phyloP scores from a whole-genome alignment of 2,888 invertebrate species.

The Drosophila barbarae region DNA sequence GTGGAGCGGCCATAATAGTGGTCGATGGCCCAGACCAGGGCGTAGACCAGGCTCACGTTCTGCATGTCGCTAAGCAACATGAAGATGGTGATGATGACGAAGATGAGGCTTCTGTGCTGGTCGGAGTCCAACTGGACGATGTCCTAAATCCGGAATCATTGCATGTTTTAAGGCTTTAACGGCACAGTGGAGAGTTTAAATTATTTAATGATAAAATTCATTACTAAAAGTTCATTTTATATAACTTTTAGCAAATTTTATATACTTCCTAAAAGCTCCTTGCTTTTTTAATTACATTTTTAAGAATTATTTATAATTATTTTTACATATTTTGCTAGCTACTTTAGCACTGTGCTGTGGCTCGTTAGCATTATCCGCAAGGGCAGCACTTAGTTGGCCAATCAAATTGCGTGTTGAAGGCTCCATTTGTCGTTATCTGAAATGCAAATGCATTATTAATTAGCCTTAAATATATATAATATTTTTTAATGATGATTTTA shows the following conservation, averaged over 20 bases:
- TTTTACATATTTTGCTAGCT: no score
- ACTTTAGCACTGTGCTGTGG: background rate
- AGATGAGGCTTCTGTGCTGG: conserved; percentile 1
- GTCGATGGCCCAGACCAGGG: conserved; percentile 73
- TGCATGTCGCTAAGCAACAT: conserved; percentile 33
- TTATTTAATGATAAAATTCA: background rate
- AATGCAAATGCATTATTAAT: conserved; percentile 24
- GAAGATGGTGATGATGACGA: background rate
- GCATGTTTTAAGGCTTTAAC: background rate
- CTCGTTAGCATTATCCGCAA: conserved; percentile 15
- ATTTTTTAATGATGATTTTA: background rate
- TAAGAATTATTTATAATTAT: background rate
- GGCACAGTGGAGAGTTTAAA: background rate
- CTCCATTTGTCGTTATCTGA: conserved; percentile 3
- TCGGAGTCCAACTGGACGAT: conserved; percentile 3
- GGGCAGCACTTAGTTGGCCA: conserved; percentile 13
- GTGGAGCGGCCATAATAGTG: conserved; percentile 60
- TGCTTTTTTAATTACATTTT: no score
- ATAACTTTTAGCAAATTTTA: background rate
- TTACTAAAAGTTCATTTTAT: accelerated
- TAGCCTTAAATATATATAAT: conserved; percentile 14
- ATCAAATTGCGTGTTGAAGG: conserved; percentile 19
- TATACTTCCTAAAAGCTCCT: background rate
- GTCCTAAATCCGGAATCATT: background rate
- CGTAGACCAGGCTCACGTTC: conserved; percentile 72